These are phyloP conservation scores for Phaonia tiefii DNA, from an alignment of 2,888 invertebrate species.

Conservation along the genomic window DNA sequence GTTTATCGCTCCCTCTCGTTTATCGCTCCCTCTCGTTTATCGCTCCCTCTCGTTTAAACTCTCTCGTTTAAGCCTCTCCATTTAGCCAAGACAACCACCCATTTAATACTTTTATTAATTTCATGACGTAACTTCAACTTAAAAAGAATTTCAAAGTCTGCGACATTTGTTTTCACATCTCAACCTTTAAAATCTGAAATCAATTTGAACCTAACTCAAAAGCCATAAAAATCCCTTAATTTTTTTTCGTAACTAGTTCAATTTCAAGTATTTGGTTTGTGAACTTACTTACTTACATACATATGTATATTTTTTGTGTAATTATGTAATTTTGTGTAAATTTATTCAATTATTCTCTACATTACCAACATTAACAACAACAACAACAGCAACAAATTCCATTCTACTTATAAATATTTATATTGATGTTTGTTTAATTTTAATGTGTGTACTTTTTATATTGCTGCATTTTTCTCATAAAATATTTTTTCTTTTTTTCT, in stretches of 20 bases:
- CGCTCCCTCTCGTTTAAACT: conserved; percentile 55
- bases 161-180: background rate
- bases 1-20: conserved; percentile 5
- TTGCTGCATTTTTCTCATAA: conserved; percentile 79
- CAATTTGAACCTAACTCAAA: too few relatives aligned
- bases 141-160: too few relatives aligned
- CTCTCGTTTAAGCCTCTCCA: conserved; percentile 13
- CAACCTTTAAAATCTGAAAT: too few relatives aligned
- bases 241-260: background rate
- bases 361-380: too few relatives aligned
- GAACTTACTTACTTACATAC: background rate
- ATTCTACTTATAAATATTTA: conserved; percentile 29
- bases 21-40: conserved; percentile 44
- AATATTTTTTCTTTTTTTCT: conserved; percentile 78
- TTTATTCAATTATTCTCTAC: conserved; percentile 20
- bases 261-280: background rate
- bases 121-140: too few relatives aligned
- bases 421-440: conserved; percentile 64
- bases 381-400: too few relatives aligned
- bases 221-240: too few relatives aligned
- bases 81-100: conserved; percentile 4
- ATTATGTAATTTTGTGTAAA: conserved; percentile 65
- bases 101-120: background rate
- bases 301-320: conserved; percentile 42
- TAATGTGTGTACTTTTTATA: conserved; percentile 69